A percentile compares a stretch with the other conserved stretches of the same genome.
Conservation (phyloP, 2,888 invertebrate species). For the Eristalis intricaria region DNA sequence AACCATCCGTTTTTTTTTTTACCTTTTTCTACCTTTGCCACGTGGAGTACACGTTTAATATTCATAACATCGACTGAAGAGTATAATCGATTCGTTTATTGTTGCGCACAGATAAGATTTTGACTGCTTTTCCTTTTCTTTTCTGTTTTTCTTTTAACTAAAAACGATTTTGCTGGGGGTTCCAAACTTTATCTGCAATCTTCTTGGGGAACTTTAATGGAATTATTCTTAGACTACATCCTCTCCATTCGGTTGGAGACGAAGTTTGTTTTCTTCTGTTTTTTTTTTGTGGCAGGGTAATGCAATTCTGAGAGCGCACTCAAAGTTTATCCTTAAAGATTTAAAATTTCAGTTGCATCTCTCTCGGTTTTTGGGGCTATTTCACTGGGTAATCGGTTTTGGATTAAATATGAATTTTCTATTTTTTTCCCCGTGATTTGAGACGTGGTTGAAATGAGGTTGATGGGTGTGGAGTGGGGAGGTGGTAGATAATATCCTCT, state of each 20-base stretch:
- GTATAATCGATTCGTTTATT: slow-evolving; percentile 4
- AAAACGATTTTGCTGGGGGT: not conserved
- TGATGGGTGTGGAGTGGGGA: not conserved
- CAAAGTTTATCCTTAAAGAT: slow-evolving; percentile 53
- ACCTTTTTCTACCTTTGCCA: not conserved
- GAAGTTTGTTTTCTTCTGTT: not conserved
- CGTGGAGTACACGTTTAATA: not conserved
- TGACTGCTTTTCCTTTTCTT: not conserved
- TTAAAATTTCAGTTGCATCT: slow-evolving; percentile 8
- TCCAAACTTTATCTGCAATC: slow-evolving; percentile 30
- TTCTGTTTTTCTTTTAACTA: not conserved
- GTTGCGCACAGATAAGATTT: not conserved
- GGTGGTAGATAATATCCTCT: not conserved
- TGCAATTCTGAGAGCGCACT: slow-evolving; percentile 47
- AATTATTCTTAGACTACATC: slow-evolving; percentile 30
- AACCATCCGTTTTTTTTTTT: too few species aligned
- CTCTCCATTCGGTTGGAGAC: not conserved
- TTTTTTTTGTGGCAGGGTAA: not conserved
- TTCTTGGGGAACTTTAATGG: slow-evolving; percentile 40
- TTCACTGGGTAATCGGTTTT: not conserved
- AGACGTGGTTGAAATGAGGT: not conserved
- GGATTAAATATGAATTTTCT: not conserved
- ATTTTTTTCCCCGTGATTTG: not conserved
- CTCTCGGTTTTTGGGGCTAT: not conserved
- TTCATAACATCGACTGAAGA: not conserved